Percentiles rank a stretch among this genome's conserved stretches.
phyloP scores from a whole-genome alignment of 92 coral and sea anemone species.

The Scolanthus callimorphus region DNA sequence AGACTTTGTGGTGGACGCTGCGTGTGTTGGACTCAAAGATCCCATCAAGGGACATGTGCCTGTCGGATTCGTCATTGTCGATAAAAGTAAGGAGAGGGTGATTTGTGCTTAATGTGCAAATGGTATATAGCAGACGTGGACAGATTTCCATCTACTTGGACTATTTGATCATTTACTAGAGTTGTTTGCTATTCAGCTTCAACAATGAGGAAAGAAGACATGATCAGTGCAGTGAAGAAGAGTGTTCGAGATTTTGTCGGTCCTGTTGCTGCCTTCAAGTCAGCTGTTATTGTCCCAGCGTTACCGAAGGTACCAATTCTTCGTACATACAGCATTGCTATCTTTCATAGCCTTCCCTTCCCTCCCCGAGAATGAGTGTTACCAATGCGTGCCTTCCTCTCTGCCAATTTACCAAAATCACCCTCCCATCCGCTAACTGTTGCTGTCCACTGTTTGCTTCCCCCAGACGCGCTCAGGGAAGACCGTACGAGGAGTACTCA shows the following conservation, averaged over 20 bases:
- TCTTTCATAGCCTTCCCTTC: not conserved
- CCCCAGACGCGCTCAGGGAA: conserved; percentile 95
- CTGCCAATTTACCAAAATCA: not conserved
- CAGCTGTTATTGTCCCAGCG: conserved; percentile 84
- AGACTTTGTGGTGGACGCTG: conserved; percentile 80
- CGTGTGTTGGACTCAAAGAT: conserved; percentile 82
- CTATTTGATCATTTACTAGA: too few relatives aligned
- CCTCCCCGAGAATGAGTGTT: not conserved
- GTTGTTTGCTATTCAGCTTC: too few relatives aligned
- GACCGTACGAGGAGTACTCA: conserved; percentile 76
- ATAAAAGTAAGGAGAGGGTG: conserved; percentile 64
- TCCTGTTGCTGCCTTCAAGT: conserved; percentile 89
- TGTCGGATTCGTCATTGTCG: conserved; percentile 81
- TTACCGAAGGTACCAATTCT: conserved; percentile 78
- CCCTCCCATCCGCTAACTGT: too few relatives aligned
- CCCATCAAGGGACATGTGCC: conserved; percentile 89
- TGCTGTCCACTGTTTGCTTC: too few relatives aligned
- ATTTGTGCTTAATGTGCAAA: too few relatives aligned
- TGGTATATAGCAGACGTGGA: too few relatives aligned
- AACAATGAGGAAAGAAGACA: conserved; percentile 55
- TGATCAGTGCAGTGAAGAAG: conserved; percentile 54
- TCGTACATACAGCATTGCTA: not conserved
- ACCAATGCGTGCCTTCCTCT: not conserved
- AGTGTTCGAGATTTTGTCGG: conserved; percentile 83
- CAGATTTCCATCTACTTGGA: too few relatives aligned